Conservation (phyloP, 53 echinoderm and acorn worm genomes). For the Echinarachnius parma region DNA sequence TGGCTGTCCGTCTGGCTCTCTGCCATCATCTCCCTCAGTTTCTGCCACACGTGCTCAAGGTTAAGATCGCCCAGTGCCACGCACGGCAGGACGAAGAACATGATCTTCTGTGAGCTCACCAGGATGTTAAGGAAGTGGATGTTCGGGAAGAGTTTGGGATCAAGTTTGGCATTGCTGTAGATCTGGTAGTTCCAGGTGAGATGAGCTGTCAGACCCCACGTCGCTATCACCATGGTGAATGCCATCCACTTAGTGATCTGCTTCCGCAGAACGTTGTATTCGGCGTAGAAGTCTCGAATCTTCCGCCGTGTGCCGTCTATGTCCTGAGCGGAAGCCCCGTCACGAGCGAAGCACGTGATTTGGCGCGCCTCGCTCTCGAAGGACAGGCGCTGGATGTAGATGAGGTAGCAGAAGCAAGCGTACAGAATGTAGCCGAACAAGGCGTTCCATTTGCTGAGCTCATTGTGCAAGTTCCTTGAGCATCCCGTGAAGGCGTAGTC, state of each 20-base stretch:
- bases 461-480: constrained; percentile 4
- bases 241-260: constrained; percentile 67
- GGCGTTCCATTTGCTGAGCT: constrained; percentile 53
- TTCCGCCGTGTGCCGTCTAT: constrained; percentile 34
- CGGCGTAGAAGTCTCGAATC: constrained; percentile 23
- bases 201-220: constrained; percentile 59
- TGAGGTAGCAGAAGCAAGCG: constrained; percentile 59
- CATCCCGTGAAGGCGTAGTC: constrained; percentile 19
- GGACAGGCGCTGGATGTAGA: constrained; percentile 56
- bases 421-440: constrained; percentile 51
- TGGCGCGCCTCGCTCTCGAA: constrained; percentile 43
- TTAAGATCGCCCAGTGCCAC: constrained; percentile 71
- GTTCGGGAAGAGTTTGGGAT: not conserved
- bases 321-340: constrained; percentile 18
- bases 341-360: constrained; percentile 28
- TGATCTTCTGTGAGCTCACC: constrained; percentile 70
- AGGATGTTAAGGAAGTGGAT: constrained; percentile 56
- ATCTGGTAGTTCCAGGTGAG: constrained; percentile 69
- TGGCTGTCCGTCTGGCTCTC: not conserved
- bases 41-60: constrained; percentile 64
- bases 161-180: constrained; percentile 27
- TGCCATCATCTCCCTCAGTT: constrained; percentile 38
- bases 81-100: constrained; percentile 63
- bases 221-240: constrained; percentile 61
- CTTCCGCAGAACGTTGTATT: constrained; percentile 49